These are phyloP conservation scores for Spialia ferax DNA, from an alignment of 2,888 invertebrate species.

Conservation along the genomic window DNA sequence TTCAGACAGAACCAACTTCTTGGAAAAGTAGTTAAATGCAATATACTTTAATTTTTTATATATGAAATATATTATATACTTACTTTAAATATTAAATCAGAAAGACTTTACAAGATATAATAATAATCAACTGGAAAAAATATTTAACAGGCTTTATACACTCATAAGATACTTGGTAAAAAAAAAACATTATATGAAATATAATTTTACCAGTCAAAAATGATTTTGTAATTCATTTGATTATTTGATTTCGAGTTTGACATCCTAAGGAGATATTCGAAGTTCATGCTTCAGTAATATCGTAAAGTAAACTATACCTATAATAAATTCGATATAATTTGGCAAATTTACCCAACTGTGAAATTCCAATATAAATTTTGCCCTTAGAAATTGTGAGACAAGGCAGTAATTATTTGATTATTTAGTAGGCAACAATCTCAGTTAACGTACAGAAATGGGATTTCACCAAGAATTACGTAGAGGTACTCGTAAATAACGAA, in stretches of 20 bases:
- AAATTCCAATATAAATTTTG: conserved; percentile 16
- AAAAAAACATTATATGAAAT: too few species aligned
- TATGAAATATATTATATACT: too few species aligned
- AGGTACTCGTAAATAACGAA: conserved; percentile 27
- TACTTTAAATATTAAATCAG: too few species aligned
- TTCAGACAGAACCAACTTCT: too few species aligned
- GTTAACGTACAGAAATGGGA: conserved; percentile 12
- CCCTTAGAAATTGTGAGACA: background rate
- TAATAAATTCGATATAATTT: background rate
- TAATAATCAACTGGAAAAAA: too few species aligned
- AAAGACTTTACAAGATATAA: too few species aligned
- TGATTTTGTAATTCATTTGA: too few species aligned
- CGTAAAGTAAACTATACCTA: background rate
- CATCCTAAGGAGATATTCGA: background rate
- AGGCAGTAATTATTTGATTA: conserved; percentile 18
- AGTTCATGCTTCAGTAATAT: background rate
- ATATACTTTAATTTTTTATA: too few species aligned
- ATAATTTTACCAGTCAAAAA: too few species aligned
- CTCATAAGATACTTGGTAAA: too few species aligned
- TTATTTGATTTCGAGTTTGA: conserved; percentile 3
- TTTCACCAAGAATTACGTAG: conserved; percentile 26
- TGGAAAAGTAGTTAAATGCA: too few species aligned
- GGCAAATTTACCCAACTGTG: background rate
- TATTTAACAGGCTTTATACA: too few species aligned
- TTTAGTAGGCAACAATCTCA: conserved; percentile 13